Conservation (phyloP, 2,113 vertebrate genomes). For the Phalacrocorax brasilianus region DNA sequence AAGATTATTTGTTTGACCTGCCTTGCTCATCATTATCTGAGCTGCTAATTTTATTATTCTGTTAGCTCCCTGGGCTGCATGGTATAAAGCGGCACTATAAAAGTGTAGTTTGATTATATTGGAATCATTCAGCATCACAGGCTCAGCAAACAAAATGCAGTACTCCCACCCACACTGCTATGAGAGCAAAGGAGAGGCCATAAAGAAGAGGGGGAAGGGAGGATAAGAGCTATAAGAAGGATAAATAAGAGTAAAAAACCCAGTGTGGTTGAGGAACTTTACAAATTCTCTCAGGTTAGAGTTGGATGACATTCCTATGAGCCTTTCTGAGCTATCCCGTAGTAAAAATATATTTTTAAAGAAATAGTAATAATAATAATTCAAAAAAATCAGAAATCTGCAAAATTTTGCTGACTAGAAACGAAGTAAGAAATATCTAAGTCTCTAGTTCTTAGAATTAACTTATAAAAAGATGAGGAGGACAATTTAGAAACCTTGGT, state of each 20-base stretch:
- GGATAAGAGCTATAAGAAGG: background rate
- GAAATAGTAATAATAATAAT: background rate
- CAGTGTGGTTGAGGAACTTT: background rate
- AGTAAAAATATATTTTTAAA: background rate
- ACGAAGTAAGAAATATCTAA: background rate
- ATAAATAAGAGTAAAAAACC: background rate
- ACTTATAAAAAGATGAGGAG: background rate
- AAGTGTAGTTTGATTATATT: conserved; percentile 75
- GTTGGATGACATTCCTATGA: background rate
- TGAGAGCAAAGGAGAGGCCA: conserved; percentile 24
- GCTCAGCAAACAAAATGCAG: conserved; percentile 54
- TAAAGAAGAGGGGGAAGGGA: conserved; percentile 16
- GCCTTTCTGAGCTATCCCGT: background rate
- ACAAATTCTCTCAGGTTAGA: background rate
- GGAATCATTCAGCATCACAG: conserved; percentile 65
- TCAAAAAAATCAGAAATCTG: background rate
- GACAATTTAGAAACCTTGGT: background rate
- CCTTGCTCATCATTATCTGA: conserved; percentile 69
- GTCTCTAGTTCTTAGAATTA: background rate
- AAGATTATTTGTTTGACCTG: conserved; percentile 68
- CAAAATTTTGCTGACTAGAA: background rate
- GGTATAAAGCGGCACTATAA: conserved; percentile 59
- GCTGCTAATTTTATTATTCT: conserved; percentile 77
- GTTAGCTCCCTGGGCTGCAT: conserved; percentile 70
- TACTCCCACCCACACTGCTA: conserved; percentile 46